Evolutionary conservation across 2,113 vertebrate genomes (phyloP), one percentile per base, ranked within the genome.

Genomic region (Ophthalmotilapia sp.): DNA sequence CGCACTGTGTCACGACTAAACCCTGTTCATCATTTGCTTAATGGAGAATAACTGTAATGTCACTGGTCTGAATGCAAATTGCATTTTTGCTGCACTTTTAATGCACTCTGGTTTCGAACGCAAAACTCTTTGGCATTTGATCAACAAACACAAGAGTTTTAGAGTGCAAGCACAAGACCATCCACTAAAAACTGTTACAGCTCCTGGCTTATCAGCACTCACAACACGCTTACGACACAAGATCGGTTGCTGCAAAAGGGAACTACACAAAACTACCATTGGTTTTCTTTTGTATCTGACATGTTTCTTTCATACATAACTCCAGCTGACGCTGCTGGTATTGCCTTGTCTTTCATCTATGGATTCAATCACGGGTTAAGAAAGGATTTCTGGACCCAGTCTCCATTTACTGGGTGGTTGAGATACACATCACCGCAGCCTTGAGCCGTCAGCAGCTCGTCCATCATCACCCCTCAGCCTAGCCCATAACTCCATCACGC

Each of bases 401-500:
- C 79, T 65, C 77, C 88, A 62, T 86, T 82, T 70, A 29, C 88
- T 36, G 81, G 84, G 3, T 77, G 86, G 68, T 90, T 80, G 80
- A 92, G 85, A 89, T 80, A 83, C 88, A 90, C 85, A 90, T 89
- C 84, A 80, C 21, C 2, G 14, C 79, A 90, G 90, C 91, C 93
- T 88, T 88, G 90, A 91, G 91, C 89, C 88, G 80, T 89, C 93
- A 86, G 87, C 62, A 19, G 84, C 88, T 91, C 87, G 47, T 92
- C 91, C 85, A 94, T 92, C 92, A 94, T 81, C 86, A 5, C 54
- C 84, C 90, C 83, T 86, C 62, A 83, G 81, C 81, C 77, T 84
- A 12, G 79, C 89, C 83, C 93, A 85, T 88, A 91, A 92, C 91
- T 91, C 91, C 88, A 90, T 93, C 87, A 91, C 49, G 82, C 86